Conservation (phyloP, 1,140 invertebrate genomes). For the Zaprionus inermis region DNA sequence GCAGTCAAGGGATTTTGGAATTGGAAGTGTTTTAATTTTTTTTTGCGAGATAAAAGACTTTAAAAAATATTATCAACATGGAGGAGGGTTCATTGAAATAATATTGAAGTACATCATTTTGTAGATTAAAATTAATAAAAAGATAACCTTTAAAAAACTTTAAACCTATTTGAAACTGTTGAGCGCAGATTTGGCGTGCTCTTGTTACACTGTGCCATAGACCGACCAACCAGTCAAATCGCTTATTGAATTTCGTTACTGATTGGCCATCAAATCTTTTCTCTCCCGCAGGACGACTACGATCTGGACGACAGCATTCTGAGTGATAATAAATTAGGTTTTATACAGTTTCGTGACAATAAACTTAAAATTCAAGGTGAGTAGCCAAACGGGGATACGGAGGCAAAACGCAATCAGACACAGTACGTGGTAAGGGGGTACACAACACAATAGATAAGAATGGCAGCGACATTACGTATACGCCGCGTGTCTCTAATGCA, state of each 20-base stretch:
- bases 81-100: too few relatives aligned
- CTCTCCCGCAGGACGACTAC: slow-evolving; percentile 76
- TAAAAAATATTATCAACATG: too few relatives aligned
- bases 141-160: too few relatives aligned
- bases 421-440: background rate
- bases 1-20: background rate
- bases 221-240: background rate
- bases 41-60: too few relatives aligned
- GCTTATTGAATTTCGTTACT: slow-evolving; percentile 11
- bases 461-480: slow-evolving; percentile 58
- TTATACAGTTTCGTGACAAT: slow-evolving; percentile 83
- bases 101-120: too few relatives aligned
- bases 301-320: slow-evolving; percentile 81
- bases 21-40: background rate
- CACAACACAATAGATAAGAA: slow-evolving; percentile 35
- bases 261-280: slow-evolving; percentile 23
- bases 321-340: slow-evolving; percentile 84
- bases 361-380: slow-evolving; percentile 84
- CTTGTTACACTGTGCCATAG: background rate
- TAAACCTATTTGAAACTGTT: background rate
- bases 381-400: slow-evolving; percentile 24
- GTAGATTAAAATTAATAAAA: too few relatives aligned
- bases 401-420: slow-evolving; percentile 40
- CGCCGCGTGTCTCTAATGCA: slow-evolving; percentile 52
- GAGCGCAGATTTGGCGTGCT: background rate